Evolutionary conservation across 2,113 vertebrate species (phyloP), one percentile per base, ranked within the genome.

Genomic region (Motacilla alba): DNA sequence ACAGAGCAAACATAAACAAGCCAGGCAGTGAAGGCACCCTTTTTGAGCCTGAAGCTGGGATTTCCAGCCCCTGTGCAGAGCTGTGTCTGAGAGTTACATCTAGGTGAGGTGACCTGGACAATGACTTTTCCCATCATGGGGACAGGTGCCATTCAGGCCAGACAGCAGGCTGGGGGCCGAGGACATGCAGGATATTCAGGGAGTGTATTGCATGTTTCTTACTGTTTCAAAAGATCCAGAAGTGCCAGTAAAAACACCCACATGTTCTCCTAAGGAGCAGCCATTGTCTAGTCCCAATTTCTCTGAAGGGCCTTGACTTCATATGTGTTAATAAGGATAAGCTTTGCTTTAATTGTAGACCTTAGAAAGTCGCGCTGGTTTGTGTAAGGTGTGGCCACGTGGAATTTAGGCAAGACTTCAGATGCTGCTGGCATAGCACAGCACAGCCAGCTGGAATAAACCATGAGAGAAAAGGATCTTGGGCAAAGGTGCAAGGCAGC

Each of bases 121-220:
- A 3, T 0, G 15, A 28, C 15, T 50, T 12, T 35, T 47, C 33
- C 31, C 62, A 24, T 31, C 47, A 3, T 1, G 2, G 27, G 27
- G 18, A 46, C 46, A 70, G 23, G 20, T 1, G 13, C 21, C 10
- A 3, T 9, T n/a, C 37, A 33, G 53, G 66, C 15, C 53, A 64
- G 52, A 22, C 10, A 49, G 31, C 13, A 41, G 49, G 7, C 19
- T 26, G 8, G 11, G 28, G 6, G 8, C 60, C 52, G 31, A 63
- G 53, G 24, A 62, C 10, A 16, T 11, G 8, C 19, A 55, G 41
- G 28, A 19, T 26, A 18, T 35, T 50, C 26, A 28, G 0, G 3
- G 47, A 27, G 33, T 0, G 2, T 12, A 17, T 4, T 59, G n/a
- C 8, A 22, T 1, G 4, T 46, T 78, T 66, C 43, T 59, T 20